Evolutionary conservation across 1,140 invertebrate species (phyloP), one percentile per base, ranked within the genome.

Genomic region (Scaptomyza pallida): DNA sequence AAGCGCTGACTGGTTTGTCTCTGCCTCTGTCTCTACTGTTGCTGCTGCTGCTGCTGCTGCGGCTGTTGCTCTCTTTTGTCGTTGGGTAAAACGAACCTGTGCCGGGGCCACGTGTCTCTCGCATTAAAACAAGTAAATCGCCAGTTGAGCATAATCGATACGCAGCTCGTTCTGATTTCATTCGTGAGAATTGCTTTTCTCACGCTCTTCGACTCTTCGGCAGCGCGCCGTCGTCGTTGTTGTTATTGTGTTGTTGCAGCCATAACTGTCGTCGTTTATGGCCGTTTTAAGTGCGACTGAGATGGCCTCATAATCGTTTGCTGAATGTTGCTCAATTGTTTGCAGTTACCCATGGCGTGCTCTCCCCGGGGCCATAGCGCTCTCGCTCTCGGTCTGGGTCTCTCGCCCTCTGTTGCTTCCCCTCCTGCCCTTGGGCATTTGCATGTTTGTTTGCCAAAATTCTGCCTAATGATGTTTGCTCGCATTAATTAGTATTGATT

Each of bases 291-390:
- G 88, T 89, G 89, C 89, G 89, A 90, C 82, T 89, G 89, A 90
- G 89, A 90, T 91, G 88, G 86, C 80, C 77, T 90, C 80, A 91
- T 91, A 89, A 91, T 89, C 89, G 72, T 91, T 91, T 90, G 89
- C 69, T 80, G 77, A 86, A 86, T 86, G 77, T 72, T 72, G 74
- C 88, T 88, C 82, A 89, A 88, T 89, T 88, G 79, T 80, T 76
- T 85, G 71, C 50, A 33, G 37, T 67, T 62, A 47, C 62, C 62
- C 3, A 26, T 6, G 47, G 54, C 45, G 48, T 54, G 57, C 63
- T 73, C 62, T 26, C 64, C 68, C 56, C 47, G 56, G 15, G 35
- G 26, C 6, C 26, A 30, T 26, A 26, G n/a, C n/a, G n/a, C n/a
- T 9, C 26, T 9, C 26, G 5, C 26, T 30, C 26, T 30, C 23